These are phyloP conservation scores for Gryllus bimaculatus DNA, from an alignment of 1,140 invertebrate genomes.

Conservation along the genomic window DNA sequence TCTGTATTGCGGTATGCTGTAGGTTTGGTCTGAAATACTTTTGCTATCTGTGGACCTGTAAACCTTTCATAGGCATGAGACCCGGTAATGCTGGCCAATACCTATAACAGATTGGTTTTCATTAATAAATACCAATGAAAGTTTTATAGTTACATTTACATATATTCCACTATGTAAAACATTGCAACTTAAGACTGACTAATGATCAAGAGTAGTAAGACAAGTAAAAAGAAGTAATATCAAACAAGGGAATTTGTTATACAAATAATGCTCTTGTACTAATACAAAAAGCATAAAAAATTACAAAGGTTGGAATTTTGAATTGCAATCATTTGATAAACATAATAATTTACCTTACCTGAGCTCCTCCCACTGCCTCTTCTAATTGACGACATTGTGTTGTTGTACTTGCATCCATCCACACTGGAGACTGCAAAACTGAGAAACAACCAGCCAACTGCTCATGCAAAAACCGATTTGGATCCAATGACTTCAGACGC, in stretches of 20 bases:
- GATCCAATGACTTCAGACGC: constrained; percentile 53
- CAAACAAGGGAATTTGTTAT: too few species aligned
- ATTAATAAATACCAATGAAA: neutral
- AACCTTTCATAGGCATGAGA: constrained; percentile 89
- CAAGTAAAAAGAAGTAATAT: too few species aligned
- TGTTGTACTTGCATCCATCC: constrained; percentile 92
- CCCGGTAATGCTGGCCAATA: constrained; percentile 79
- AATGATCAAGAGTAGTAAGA: too few species aligned
- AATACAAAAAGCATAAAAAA: too few species aligned
- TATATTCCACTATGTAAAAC: too few species aligned
- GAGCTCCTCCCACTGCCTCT: constrained; percentile 64
- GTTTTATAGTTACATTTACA: too few species aligned
- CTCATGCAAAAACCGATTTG: constrained; percentile 69
- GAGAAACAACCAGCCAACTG: constrained; percentile 73
- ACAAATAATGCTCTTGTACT: too few species aligned
- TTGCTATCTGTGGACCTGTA: constrained; percentile 87
- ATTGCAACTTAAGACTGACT: too few species aligned
- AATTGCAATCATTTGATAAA: too few species aligned
- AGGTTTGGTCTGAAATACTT: constrained; percentile 62
- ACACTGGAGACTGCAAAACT: constrained; percentile 75
- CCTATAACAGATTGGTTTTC: constrained; percentile 33
- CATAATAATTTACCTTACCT: constrained; percentile 35
- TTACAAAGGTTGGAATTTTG: too few species aligned
- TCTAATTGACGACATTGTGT: constrained; percentile 72
- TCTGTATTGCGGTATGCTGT: constrained; percentile 73